phyloP scores from a whole-genome alignment of 2,113 vertebrate species.

The Enhydra lutris region DNA sequence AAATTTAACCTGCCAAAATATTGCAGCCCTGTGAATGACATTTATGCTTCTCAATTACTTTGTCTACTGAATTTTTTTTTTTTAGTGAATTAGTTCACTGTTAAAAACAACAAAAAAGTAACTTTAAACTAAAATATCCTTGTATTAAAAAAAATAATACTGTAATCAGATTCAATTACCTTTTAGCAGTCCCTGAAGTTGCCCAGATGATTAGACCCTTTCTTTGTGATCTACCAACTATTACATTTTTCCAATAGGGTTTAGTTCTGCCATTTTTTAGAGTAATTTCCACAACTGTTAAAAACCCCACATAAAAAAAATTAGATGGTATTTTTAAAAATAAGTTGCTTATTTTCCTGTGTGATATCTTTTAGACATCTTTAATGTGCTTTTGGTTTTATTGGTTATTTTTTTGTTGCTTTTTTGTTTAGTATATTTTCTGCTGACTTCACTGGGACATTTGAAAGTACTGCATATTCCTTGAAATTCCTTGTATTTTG shows the following conservation, averaged over 20 bases:
- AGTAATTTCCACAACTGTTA: slow-evolving; percentile 39
- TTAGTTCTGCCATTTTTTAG: background rate
- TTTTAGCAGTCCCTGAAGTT: slow-evolving; percentile 10
- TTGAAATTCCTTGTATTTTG: slow-evolving; percentile 21
- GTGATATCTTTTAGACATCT: background rate
- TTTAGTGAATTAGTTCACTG: background rate
- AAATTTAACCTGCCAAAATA: slow-evolving; percentile 62
- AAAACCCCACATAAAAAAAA: slow-evolving; percentile 26
- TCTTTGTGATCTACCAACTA: background rate
- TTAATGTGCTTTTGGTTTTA: background rate
- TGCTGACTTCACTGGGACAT: slow-evolving; percentile 55
- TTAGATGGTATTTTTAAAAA: background rate
- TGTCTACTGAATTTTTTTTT: background rate
- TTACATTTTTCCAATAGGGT: background rate
- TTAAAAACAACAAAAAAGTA: slow-evolving; percentile 16
- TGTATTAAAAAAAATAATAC: background rate
- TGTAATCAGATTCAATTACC: background rate
- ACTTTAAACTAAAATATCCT: background rate
- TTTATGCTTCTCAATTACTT: slow-evolving; percentile 54
- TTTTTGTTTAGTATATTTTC: slow-evolving; percentile 36
- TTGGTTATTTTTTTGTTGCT: background rate
- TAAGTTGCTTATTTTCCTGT: slow-evolving; percentile 8
- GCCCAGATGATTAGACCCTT: background rate
- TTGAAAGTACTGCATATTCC: slow-evolving; percentile 41
- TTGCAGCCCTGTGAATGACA: slow-evolving; percentile 29